These are phyloP conservation scores for Notarius lentiginosus DNA, from an alignment of 2,113 vertebrate species.

Conservation along the genomic window DNA sequence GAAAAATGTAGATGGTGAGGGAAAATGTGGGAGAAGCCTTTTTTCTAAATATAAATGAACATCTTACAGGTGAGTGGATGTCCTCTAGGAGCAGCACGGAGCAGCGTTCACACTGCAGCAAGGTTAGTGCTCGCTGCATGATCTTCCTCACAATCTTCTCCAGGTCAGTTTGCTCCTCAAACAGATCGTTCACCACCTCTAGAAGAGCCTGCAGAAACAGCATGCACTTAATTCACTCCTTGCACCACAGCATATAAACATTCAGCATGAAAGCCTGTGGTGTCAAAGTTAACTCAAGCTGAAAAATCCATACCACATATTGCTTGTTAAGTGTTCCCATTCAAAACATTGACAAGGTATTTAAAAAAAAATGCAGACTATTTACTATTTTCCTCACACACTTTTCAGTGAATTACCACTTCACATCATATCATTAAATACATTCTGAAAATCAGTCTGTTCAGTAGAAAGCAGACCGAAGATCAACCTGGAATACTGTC, in stretches of 20 bases:
- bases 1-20: neutral
- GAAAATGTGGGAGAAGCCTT: neutral
- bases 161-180: constrained; percentile 79
- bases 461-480: constrained; percentile 19
- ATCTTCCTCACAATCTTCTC: constrained; percentile 82
- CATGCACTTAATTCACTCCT: neutral
- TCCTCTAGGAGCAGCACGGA: constrained; percentile 79
- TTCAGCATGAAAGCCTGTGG: neutral
- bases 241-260: neutral
- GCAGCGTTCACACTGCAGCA: constrained; percentile 78
- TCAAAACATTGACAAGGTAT: neutral
- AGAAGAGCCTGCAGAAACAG: constrained; percentile 68
- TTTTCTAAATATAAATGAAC: neutral
- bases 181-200: constrained; percentile 79
- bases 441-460: constrained; percentile 7
- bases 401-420: neutral
- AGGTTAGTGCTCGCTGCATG: constrained; percentile 77
- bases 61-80: constrained; percentile 75
- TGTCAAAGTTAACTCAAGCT: neutral
- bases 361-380: neutral
- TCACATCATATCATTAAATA: neutral
- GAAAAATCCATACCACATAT: neutral
- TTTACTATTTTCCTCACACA: neutral
- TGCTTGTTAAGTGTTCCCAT: neutral
- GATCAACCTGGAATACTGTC: constrained; percentile 32